A percentile compares a stretch with the other conserved stretches of the same genome.
Evolutionary conservation across 2,888 invertebrate species (phyloP).

Genomic region (Xestobium rufovillosum): DNA sequence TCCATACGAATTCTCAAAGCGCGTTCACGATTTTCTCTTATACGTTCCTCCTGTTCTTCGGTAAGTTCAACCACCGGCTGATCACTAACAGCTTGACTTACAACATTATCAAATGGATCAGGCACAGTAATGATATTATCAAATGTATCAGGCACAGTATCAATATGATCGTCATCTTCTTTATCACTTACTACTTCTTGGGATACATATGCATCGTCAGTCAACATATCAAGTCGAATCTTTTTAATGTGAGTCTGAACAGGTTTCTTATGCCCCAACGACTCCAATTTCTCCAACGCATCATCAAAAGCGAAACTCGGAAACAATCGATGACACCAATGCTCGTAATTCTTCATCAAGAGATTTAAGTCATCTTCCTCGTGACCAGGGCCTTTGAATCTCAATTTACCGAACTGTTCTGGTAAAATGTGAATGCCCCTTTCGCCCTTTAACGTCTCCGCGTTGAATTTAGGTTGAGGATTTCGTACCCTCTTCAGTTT

Average conservation of each 20-base stretch:
- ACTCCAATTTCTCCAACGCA: constrained; percentile 69
- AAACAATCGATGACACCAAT: constrained; percentile 90
- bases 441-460: constrained; percentile 64
- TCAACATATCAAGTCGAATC: constrained; percentile 55
- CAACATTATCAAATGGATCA: constrained; percentile 6
- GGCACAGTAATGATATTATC: constrained; percentile 45
- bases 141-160: constrained; percentile 44
- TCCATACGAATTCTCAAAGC: constrained; percentile 38
- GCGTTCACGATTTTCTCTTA: constrained; percentile 46
- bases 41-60: constrained; percentile 62
- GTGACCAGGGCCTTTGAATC: constrained; percentile 65
- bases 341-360: constrained; percentile 75
- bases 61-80: constrained; percentile 36
- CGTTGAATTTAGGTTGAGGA: constrained; percentile 60
- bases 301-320: constrained; percentile 87
- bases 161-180: constrained; percentile 35
- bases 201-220: constrained; percentile 43
- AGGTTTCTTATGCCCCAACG: constrained; percentile 72
- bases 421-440: constrained; percentile 77
- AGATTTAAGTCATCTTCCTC: constrained; percentile 76
- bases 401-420: constrained; percentile 70
- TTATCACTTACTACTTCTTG: constrained; percentile 41
- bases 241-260: constrained; percentile 63
- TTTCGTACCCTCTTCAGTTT: constrained; percentile 54
- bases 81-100: constrained; percentile 7